Evolutionary conservation across 2,113 vertebrate genomes (phyloP), one percentile per base, ranked within the genome.

Genomic region (Thryonomys swinderianus): DNA sequence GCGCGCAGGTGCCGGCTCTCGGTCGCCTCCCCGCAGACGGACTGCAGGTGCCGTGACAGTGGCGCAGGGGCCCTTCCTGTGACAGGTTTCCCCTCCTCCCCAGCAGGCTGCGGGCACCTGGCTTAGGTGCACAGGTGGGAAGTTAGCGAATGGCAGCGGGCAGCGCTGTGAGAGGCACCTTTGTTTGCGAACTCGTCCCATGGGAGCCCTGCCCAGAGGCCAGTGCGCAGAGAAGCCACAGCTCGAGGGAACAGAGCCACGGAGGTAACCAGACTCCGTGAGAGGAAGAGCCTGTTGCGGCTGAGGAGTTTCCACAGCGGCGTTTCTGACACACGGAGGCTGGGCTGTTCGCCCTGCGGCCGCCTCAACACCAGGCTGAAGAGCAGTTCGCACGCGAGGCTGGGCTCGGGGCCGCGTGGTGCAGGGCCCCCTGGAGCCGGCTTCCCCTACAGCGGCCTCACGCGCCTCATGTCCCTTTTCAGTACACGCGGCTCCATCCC

Each of bases 401-500:
- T 55, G 27, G 32, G 11, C 34, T 0, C 2, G 5, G 23, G 1
- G 23, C 23, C 10, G 1, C 20, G 4, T 2, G 0, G 11, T 53
- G 23, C 25, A 14, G 11, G 2, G 2, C 2, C 18, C 3, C 21
- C 10, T 34, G 4, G 64, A 21, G 10, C 2, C 21, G 42, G 18
- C 30, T 7, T 78, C 21, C 27, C 18, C 71, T 13, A 17, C 17
- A 64, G 30, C 14, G 16, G 30, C 23, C 80, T 32, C 7, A 17
- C 4, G 27, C 2, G 17, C 8, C 6, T 21, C 0, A 0, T 4
- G 21, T n/a, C 45, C 7, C n/a, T 51, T 17, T 13, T 12, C 4
- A 18, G 16, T 3, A 12, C 5, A 0, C 37, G 7, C 0, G 0
- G 40, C 37, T 4, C 32, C 20, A 12, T 13, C 10, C 13, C 20